Evolutionary conservation across 2,113 vertebrate species (phyloP), one percentile per base, ranked within the genome.

Genomic region (Chrysemys picta): DNA sequence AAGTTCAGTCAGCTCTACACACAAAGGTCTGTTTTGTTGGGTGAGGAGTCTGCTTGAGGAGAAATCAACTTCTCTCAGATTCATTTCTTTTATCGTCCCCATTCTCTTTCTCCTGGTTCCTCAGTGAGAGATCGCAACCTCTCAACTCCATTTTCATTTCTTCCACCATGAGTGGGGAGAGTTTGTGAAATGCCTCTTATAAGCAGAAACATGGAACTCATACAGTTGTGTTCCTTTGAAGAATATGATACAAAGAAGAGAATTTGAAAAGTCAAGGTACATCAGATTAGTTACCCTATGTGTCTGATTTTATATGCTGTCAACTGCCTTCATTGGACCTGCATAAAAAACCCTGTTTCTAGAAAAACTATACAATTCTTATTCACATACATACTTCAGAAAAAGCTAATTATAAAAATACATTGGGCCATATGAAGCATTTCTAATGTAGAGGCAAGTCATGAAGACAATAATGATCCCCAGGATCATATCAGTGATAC

Each of bases 271-370:
- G 65, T 82, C 93, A 80, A 54, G 79, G 29, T 75, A 88, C 87
- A 54, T 9, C 80, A 92, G 89, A 97, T 94, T 96, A 96, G 95
- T 92, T 96, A 90, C 87, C 94, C 94, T 93, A 89, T 62, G 92
- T 97, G 42, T 82, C 85, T 95, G 84, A 97, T 95, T 92, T 93
- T 91, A 82, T 95, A 94, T 95, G 81, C 85, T 89, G 91, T 93
- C 87, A 81, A 80, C 85, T 84, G 82, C 52, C 72, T 88, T 94
- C 91, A 88, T 25, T 89, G 91, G 82, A 97, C 65, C 85, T 93
- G 89, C 87, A 92, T 80, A 54, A 86, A 94, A 91, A 78, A 12
- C 62, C n/a, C 79, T 91, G 86, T 62, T 53, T 56, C 95, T 53
- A 84, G 38, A 82, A 8, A 45, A 80, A 45, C 80, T 80, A 3